Evolutionary conservation across 2,113 vertebrate species (phyloP).

Genomic region (Peucedramus taeniatus): DNA sequence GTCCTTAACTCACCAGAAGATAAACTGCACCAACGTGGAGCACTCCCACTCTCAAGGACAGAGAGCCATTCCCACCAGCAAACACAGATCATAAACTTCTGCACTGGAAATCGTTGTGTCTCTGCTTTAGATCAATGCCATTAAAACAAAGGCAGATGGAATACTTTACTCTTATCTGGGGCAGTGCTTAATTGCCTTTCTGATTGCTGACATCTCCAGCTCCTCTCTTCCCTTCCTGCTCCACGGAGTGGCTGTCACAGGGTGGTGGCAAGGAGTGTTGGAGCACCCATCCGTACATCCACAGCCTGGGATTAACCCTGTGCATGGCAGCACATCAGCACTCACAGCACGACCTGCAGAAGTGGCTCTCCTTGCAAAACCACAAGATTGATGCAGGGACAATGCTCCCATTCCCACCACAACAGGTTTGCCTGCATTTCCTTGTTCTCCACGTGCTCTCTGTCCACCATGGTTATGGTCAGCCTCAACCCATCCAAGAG

Average conservation of each 20-base stretch:
- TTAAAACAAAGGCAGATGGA: slow-evolving; percentile 14
- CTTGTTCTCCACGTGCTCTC: fast-evolving
- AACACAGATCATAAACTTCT: not conserved
- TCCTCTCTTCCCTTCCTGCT: not conserved
- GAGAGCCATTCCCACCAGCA: not conserved
- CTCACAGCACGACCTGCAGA: not conserved
- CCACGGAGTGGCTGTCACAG: not conserved
- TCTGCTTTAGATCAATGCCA: slow-evolving; percentile 38
- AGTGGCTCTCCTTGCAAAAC: not conserved
- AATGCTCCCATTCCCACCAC: not conserved
- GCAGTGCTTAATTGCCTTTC: slow-evolving; percentile 5
- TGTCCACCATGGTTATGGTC: not conserved
- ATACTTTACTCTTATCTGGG: not conserved
- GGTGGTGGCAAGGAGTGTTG: not conserved
- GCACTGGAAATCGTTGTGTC: not conserved
- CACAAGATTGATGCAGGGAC: not conserved
- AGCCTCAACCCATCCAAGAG: not conserved
- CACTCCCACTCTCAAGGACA: not conserved
- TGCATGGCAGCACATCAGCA: not conserved
- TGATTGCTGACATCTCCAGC: not conserved
- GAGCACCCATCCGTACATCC: fast-evolving
- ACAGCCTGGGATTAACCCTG: not conserved
- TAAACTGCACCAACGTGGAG: not conserved
- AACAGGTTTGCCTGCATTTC: not conserved
- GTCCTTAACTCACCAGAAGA: slow-evolving; percentile 34